A percentile compares a stretch with the other conserved stretches of the same genome.
phyloP scores from a whole-genome alignment of 2,888 invertebrate species.

The Tachystola acroxantha region DNA sequence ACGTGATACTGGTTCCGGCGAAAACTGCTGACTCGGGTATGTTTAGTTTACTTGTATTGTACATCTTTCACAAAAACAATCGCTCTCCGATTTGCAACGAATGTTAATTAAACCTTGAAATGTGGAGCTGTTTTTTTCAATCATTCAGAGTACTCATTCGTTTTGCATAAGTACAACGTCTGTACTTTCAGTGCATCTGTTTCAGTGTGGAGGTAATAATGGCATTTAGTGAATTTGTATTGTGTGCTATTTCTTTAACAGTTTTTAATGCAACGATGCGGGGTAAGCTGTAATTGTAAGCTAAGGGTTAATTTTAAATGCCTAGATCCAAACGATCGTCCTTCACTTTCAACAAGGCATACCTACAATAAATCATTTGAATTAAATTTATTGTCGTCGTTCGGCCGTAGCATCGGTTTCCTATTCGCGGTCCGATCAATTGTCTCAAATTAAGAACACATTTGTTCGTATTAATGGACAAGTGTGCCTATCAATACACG shows the following conservation, averaged over 20 bases:
- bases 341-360: slow-evolving; percentile 25
- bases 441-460: slow-evolving; percentile 62
- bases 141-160: background rate
- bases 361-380: slow-evolving; percentile 14
- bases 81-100: too few species aligned
- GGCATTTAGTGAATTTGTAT: background rate
- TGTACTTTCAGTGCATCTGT: slow-evolving; percentile 3
- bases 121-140: slow-evolving; percentile 2
- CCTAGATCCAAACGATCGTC: too few species aligned
- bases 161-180: background rate
- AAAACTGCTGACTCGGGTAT: slow-evolving; percentile 48
- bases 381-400: slow-evolving; percentile 10
- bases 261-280: background rate
- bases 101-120: background rate
- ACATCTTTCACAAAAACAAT: too few species aligned
- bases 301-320: slow-evolving; percentile 12
- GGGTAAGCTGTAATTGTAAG: slow-evolving; percentile 7
- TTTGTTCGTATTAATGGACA: slow-evolving; percentile 53
- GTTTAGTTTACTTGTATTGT: slow-evolving; percentile 18
- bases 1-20: slow-evolving; percentile 51
- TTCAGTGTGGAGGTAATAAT: slow-evolving; percentile 5
- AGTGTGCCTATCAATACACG: slow-evolving; percentile 40
- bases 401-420: slow-evolving; percentile 16
- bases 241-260: background rate
- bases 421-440: slow-evolving; percentile 48